Conservation (phyloP, 1,140 invertebrate genomes). For the Augochlora pura region DNA sequence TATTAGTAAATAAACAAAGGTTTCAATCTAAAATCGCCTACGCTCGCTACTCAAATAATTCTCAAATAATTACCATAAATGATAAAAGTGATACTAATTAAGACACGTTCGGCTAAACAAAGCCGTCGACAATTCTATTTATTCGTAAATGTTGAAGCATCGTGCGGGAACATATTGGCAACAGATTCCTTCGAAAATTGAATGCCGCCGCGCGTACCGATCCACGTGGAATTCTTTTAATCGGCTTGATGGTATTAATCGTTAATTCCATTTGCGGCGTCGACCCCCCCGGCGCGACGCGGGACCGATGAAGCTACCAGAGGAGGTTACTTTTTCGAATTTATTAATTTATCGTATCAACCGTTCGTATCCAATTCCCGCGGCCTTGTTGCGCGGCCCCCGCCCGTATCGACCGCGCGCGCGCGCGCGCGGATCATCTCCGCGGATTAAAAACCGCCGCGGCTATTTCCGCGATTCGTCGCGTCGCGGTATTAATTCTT, state of each 20-base stretch:
- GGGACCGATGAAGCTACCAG: slow-evolving; percentile 20
- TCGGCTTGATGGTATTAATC: not conserved
- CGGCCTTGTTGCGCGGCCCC: not conserved
- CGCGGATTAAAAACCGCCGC: not conserved
- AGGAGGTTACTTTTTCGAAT: slow-evolving; percentile 41
- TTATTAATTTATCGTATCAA: slow-evolving; percentile 27
- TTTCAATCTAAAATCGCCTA: no score
- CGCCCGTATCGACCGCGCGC: not conserved
- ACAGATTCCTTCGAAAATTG: not conserved
- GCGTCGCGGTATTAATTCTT: not conserved
- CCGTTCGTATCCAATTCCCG: no score
- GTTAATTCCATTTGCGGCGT: slow-evolving; percentile 47
- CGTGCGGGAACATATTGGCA: not conserved
- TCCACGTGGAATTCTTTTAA: not conserved
- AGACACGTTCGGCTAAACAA: not conserved
- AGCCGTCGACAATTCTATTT: not conserved
- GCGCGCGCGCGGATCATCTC: not conserved
- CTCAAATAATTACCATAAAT: no score
- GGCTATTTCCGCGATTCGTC: not conserved
- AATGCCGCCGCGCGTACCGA: not conserved
- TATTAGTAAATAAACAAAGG: no score
- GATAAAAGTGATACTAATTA: no score
- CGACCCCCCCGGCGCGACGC: not conserved
- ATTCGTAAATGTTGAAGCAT: not conserved
- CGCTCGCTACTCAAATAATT: no score